Percentiles rank a stretch among this genome's conserved stretches.
phyloP scores from a whole-genome alignment of 2,888 invertebrate genomes.

The Baronia brevicornis region DNA sequence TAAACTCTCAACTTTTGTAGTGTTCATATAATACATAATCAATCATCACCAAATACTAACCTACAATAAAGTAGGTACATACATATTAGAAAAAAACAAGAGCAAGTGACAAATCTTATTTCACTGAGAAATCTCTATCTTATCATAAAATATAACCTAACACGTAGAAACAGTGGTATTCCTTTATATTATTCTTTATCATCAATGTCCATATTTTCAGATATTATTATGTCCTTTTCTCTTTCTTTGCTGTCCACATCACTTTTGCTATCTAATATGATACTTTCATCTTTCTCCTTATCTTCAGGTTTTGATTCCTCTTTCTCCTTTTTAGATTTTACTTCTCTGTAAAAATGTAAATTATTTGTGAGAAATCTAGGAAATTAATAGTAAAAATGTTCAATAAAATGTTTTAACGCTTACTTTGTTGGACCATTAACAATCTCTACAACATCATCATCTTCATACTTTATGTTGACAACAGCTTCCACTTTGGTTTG shows the following conservation, averaged over 20 bases:
- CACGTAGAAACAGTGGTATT: too few species aligned
- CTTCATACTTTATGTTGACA: conserved; percentile 67
- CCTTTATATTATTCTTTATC: conserved; percentile 24
- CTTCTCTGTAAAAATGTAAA: conserved; percentile 23
- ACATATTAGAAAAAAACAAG: too few species aligned
- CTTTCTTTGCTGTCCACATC: conserved; percentile 6
- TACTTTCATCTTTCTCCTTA: conserved; percentile 12
- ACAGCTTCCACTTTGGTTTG: conserved; percentile 78
- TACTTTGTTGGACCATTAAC: conserved; percentile 57
- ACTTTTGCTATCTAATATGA: conserved; percentile 5
- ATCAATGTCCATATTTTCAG: conserved; percentile 30
- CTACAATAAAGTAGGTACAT: too few species aligned
- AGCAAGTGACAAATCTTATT: too few species aligned
- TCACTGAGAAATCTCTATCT: too few species aligned
- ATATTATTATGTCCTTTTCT: conserved; percentile 22
- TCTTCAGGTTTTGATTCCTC: conserved; percentile 17
- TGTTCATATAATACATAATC: too few species aligned
- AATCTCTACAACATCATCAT: conserved; percentile 65
- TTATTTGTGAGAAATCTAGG: not conserved
- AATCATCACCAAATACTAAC: too few species aligned
- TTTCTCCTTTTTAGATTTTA: conserved; percentile 30
- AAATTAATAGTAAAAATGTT: not conserved
- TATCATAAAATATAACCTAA: too few species aligned
- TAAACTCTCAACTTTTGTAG: too few species aligned
- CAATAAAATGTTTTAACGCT: conserved; percentile 24